These are phyloP conservation scores for Malurus leucopterus DNA, from an alignment of 2,797 vertebrate species.

Conservation along the genomic window DNA sequence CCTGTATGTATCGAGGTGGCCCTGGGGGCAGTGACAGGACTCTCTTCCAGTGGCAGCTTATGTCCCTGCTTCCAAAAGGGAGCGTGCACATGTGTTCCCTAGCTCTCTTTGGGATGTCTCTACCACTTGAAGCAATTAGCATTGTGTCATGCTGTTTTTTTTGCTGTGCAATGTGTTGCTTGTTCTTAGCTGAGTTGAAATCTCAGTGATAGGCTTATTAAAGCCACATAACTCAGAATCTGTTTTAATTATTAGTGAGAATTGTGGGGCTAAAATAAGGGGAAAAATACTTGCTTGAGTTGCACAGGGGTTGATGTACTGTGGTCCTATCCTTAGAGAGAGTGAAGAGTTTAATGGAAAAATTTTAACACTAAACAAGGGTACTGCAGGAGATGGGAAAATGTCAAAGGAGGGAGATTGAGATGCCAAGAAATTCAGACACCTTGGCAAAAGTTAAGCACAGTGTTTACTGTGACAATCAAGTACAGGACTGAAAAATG, in stretches of 20 bases:
- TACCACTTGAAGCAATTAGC: not conserved
- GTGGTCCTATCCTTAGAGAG: not conserved
- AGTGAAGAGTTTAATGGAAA: not conserved
- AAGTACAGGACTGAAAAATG: not conserved
- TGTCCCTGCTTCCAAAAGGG: not conserved
- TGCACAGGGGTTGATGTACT: not conserved
- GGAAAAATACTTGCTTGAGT: not conserved
- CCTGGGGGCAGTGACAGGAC: not conserved
- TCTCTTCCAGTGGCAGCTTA: not conserved
- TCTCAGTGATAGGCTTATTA: accelerated
- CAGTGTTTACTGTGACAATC: not conserved
- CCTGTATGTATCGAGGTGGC: accelerated
- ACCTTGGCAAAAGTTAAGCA: not conserved
- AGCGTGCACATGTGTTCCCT: accelerated
- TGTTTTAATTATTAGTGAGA: not conserved
- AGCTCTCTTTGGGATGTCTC: not conserved
- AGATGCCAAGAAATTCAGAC: not conserved
- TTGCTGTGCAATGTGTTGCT: not conserved
- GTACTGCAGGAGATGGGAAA: not conserved
- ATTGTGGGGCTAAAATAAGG: not conserved
- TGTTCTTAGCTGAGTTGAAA: not conserved
- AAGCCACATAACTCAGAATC: not conserved
- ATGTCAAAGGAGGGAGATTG: not conserved
- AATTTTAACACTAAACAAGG: not conserved
- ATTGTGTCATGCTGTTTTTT: not conserved